phyloP scores from a whole-genome alignment of 2,113 vertebrate genomes.

The human (Homo sapiens) region GRCh38 chr14:61274501-61275000 shows the following conservation, averaged over 20 bases:
- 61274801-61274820: background rate
- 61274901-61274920: background rate
- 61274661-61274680: background rate
- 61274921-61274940: background rate
- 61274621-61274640: background rate
- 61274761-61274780: background rate
- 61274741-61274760: background rate
- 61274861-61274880: background rate
- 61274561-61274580: background rate
- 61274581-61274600: background rate
- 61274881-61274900: background rate
- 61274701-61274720: background rate
- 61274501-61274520: background rate
- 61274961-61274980: background rate
- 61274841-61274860: background rate
- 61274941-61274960: background rate
- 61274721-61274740: background rate
- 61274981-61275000: background rate
- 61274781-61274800: background rate
- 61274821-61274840: background rate
- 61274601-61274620: background rate
- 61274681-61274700: background rate
- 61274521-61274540: background rate
- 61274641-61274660: background rate
- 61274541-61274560: background rate